phyloP scores from a whole-genome alignment of 2,113 vertebrate species.

The Erythrolamprus reginae region DNA sequence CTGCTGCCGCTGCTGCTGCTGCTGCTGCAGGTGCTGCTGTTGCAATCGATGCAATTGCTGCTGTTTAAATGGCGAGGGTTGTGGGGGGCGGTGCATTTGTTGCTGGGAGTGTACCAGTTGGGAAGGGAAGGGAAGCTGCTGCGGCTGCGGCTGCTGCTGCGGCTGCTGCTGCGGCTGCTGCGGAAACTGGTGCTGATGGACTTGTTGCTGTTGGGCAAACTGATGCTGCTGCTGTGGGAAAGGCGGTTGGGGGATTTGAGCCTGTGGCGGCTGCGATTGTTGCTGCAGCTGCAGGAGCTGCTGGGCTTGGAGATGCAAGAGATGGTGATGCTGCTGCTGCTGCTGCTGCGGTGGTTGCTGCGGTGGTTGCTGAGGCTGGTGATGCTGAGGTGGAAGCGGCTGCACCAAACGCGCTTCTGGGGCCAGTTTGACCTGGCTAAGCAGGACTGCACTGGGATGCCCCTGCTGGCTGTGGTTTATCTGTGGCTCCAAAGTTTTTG shows the following conservation, averaged over 20 bases:
- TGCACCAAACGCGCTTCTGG: conserved; percentile 78
- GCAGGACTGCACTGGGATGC: conserved; percentile 72
- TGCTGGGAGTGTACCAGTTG: conserved; percentile 75
- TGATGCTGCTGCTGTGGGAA: conserved; percentile 69
- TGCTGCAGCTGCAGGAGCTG: conserved; percentile 67
- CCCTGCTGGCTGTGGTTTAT: conserved; percentile 78
- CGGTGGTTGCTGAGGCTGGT: conserved; percentile 59
- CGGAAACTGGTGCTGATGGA: conserved; percentile 63
- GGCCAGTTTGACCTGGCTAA: conserved; percentile 69
- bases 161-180: conserved; percentile 64
- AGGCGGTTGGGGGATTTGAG: conserved; percentile 68
- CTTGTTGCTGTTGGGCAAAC: conserved; percentile 67
- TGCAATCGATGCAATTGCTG: conserved; percentile 52
- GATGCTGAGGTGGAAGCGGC: conserved; percentile 68
- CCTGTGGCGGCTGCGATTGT: conserved; percentile 65
- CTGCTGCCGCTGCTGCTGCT: conserved; percentile 70
- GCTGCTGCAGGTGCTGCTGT: conserved; percentile 56
- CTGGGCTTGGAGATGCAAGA: conserved; percentile 77
- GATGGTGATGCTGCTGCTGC: conserved; percentile 67
- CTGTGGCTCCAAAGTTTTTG: conserved; percentile 85
- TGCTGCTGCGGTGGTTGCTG: conserved; percentile 23
- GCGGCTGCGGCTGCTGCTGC: conserved; percentile 68
- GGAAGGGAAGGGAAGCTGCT: conserved; percentile 70
- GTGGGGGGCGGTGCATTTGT: conserved; percentile 65
- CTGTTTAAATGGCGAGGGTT: conserved; percentile 66